Percentiles rank a stretch among this genome's conserved stretches.
Evolutionary conservation across 2,797 vertebrate genomes (phyloP).

Genomic region (Gallinago stenura): DNA sequence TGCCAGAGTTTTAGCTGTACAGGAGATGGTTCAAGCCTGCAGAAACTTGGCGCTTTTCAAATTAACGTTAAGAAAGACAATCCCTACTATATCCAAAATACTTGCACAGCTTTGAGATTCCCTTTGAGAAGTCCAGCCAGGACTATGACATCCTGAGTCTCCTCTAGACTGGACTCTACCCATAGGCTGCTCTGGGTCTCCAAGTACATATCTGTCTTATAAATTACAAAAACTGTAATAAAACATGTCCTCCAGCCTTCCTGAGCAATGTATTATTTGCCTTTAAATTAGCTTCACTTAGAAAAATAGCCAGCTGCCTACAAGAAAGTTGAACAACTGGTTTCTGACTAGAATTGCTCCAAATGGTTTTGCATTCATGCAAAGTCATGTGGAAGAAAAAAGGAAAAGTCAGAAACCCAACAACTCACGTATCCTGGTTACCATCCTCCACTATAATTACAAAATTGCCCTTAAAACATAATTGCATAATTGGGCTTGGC

Average conservation of each 20-base stretch:
- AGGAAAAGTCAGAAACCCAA: constrained; percentile 34
- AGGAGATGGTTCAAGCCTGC: not conserved
- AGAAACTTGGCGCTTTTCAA: not conserved
- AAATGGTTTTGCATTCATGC: not conserved
- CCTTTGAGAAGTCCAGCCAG: not conserved
- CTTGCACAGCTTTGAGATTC: not conserved
- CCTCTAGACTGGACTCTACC: not conserved
- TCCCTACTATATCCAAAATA: not conserved
- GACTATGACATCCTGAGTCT: not conserved
- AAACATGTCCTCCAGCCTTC: not conserved
- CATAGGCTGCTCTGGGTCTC: not conserved
- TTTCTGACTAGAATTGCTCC: constrained; percentile 6
- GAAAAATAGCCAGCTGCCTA: constrained; percentile 2
- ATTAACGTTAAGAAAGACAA: not conserved
- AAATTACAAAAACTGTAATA: not conserved
- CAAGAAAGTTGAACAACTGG: constrained; percentile 40
- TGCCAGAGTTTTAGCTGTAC: not conserved
- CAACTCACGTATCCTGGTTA: constrained; percentile 62
- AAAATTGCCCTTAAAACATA: constrained; percentile 72
- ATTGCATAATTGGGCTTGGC: constrained; percentile 58
- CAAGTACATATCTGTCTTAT: not conserved
- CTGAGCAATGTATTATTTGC: not conserved
- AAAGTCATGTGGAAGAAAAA: constrained; percentile 14
- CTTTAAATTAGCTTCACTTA: constrained; percentile 2
- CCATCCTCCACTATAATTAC: constrained; percentile 61